Conservation (phyloP, 2,888 invertebrate species). For the Bombyx huttoni region DNA sequence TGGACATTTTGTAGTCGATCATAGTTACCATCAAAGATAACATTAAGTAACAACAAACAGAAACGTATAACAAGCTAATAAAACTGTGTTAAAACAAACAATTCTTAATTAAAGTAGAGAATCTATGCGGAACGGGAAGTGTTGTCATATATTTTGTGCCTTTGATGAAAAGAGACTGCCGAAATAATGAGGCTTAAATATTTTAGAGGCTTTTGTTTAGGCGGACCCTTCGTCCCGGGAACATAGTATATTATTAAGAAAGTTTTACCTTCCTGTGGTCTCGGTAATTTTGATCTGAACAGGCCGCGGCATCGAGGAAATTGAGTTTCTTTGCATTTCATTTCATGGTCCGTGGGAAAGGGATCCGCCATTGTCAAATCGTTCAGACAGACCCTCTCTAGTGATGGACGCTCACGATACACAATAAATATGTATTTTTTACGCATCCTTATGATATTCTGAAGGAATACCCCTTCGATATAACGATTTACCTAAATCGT, state of each 20-base stretch:
- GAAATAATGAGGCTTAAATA: constrained; percentile 34
- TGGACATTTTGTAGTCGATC: no score
- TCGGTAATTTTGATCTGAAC: constrained; percentile 23
- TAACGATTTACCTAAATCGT: not conserved
- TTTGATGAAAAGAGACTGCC: not conserved
- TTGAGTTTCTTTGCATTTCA: constrained; percentile 45
- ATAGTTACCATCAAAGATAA: no score
- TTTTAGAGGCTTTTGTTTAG: constrained; percentile 28
- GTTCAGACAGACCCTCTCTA: constrained; percentile 13
- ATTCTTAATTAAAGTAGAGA: no score
- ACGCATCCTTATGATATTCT: not conserved
- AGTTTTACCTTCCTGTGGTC: constrained; percentile 33
- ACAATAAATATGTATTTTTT: constrained; percentile 16
- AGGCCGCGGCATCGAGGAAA: constrained; percentile 32
- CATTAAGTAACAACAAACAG: no score
- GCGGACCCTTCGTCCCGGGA: constrained; percentile 16
- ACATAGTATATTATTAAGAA: constrained; percentile 27
- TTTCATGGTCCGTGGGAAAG: constrained; percentile 26
- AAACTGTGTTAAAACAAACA: no score
- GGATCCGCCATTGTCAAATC: constrained; percentile 22
- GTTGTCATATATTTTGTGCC: not conserved
- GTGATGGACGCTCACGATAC: constrained; percentile 16
- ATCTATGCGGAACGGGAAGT: no score
- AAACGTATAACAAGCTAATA: no score
- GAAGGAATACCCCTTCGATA: not conserved